Conservation (phyloP, 1,140 invertebrate genomes). For the Panagrolaimus sp. region DNA sequence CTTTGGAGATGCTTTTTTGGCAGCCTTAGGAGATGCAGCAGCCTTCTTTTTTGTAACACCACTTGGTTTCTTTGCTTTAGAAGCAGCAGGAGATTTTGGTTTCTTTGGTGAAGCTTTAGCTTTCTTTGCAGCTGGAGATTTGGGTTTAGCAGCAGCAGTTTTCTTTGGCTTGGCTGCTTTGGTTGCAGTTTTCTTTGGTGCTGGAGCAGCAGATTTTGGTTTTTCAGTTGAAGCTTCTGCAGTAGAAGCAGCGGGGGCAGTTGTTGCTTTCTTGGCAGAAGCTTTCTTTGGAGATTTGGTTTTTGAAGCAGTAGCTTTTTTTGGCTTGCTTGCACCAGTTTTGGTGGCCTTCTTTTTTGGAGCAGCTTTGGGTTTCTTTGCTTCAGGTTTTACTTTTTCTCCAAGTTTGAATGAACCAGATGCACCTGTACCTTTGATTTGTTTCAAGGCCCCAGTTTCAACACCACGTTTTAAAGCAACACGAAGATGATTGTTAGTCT, state of each 20-base stretch:
- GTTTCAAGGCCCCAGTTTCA: conserved; percentile 48
- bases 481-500: conserved; percentile 50
- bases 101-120: conserved; percentile 11
- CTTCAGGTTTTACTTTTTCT: conserved; percentile 17
- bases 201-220: too few relatives aligned
- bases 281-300: too few relatives aligned
- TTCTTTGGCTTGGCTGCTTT: conserved; percentile 25
- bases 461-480: conserved; percentile 53
- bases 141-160: too few relatives aligned
- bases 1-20: not conserved
- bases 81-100: not conserved
- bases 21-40: conserved; percentile 22
- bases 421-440: conserved; percentile 58
- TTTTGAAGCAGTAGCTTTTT: conserved; percentile 37
- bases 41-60: conserved; percentile 31
- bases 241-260: too few relatives aligned
- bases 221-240: conserved; percentile 17
- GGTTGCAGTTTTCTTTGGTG: too few relatives aligned
- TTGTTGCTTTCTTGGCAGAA: conserved; percentile 32
- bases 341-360: conserved; percentile 27
- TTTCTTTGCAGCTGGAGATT: conserved; percentile 3
- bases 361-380: conserved; percentile 14
- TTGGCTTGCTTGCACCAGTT: conserved; percentile 25
- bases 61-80: conserved; percentile 8
- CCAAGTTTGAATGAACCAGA: conserved; percentile 59